Evolutionary conservation across 2,888 invertebrate genomes (phyloP), one percentile per base, ranked within the genome.

Genomic region (Chrysolina americana): DNA sequence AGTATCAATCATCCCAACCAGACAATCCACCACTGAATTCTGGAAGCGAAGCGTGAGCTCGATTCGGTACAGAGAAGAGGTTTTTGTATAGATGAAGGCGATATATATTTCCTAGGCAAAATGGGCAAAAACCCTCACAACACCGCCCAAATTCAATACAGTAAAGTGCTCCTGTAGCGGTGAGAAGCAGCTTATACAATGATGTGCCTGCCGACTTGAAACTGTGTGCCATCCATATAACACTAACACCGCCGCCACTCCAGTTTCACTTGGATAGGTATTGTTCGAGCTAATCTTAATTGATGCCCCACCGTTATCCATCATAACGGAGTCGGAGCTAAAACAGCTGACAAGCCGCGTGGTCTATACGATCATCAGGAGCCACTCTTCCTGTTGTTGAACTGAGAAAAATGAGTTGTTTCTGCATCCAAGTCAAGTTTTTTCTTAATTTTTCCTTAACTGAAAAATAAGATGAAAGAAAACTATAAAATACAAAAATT

Each of bases 241-340:
- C 50, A 56, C 69, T 69, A 48, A 53, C 53, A 53, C 53, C 53
- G 53, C 36, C 71, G 66, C 73, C 48, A 70, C 62, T 69, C 73
- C 70, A 74, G 79, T 81, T 78, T 83, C 84, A 82, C 82, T 81
- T 82, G 81, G 83, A 83, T 84, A 87, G 87, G 87, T 87, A 87
- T 87, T 87, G 87, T 87, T 87, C 83, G 82, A 82, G 85, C 84
- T 88, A 88, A 88, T 88, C 88, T 88, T 88, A 88, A 88, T 88
- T 88, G 88, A 88, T 88, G 87, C 87, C 86, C 85, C 82, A 85
- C 85, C 85, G 87, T 87, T 87, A 88, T 88, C 88, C 88, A 88
- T 88, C 88, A 88, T 88, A 87, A 84, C 83, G 83, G 83, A 84
- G 85, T 85, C 82, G 85, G 66, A 83, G 85, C 84, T 83, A 80